Conservation (phyloP, 1,140 invertebrate genomes). For the Littorina saxatilis region DNA sequence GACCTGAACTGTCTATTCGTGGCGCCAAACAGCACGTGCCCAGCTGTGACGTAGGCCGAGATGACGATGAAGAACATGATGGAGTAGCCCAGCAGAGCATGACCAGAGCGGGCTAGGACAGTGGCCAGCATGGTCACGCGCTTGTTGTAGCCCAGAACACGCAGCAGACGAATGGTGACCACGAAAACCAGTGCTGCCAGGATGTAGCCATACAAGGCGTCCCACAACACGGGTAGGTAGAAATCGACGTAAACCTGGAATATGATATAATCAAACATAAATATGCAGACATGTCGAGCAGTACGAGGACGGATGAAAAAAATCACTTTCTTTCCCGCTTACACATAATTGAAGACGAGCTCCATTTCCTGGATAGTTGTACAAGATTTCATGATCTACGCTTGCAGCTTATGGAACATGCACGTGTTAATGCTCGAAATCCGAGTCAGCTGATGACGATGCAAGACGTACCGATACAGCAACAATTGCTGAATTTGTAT, state of each 20-base stretch:
- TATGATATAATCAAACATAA: too few relatives aligned
- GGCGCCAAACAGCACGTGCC: conserved; percentile 59
- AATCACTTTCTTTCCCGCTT: too few relatives aligned
- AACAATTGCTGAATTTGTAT: too few relatives aligned
- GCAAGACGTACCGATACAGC: too few relatives aligned
- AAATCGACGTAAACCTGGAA: conserved; percentile 52
- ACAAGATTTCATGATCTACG: too few relatives aligned
- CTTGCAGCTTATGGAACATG: too few relatives aligned
- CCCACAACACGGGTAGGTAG: conserved; percentile 58
- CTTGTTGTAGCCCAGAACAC: conserved; percentile 67
- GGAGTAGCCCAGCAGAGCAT: conserved; percentile 60
- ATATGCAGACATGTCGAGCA: too few relatives aligned
- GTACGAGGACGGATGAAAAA: too few relatives aligned
- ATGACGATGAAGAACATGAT: conserved; percentile 65
- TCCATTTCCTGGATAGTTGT: too few relatives aligned
- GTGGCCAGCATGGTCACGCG: conserved; percentile 51
- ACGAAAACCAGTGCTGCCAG: conserved; percentile 54
- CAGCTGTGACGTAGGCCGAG: conserved; percentile 58
- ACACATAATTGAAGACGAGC: too few relatives aligned
- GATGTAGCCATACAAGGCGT: conserved; percentile 45
- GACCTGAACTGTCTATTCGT: conserved; percentile 54
- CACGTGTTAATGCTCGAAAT: too few relatives aligned
- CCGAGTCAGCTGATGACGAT: too few relatives aligned
- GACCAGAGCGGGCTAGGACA: conserved; percentile 43
- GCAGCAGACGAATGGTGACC: conserved; percentile 56